Evolutionary conservation across 2,113 vertebrate species (phyloP).

Genomic region (Prochilodus magdalenae): DNA sequence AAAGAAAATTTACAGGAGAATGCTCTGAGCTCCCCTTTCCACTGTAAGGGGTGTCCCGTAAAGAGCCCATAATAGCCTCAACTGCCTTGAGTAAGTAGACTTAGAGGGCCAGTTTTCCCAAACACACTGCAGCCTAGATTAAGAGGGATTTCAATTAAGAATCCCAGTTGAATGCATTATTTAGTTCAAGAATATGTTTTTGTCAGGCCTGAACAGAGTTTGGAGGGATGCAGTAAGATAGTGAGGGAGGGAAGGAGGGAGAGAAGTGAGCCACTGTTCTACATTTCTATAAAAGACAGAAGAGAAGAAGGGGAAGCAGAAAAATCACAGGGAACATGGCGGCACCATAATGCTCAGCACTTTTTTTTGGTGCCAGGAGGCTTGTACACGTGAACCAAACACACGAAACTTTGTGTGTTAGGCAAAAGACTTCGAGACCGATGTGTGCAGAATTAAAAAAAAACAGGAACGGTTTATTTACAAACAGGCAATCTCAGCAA

Average conservation of each 20-base stretch:
- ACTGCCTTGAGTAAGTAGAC: not conserved
- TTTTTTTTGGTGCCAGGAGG: not conserved
- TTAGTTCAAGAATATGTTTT: slow-evolving; percentile 11
- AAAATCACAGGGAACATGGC: not conserved
- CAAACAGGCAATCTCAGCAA: no score
- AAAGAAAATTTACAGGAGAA: no score
- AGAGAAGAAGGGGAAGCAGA: not conserved
- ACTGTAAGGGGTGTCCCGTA: not conserved
- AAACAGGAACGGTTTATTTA: no score
- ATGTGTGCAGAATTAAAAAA: no score
- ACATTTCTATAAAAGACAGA: not conserved
- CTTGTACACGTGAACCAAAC: no score
- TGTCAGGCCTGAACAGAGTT: not conserved
- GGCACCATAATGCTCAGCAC: no score
- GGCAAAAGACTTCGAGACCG: no score
- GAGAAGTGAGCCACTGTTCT: not conserved
- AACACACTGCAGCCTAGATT: not conserved
- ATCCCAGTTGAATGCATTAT: not conserved
- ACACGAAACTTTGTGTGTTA: no score
- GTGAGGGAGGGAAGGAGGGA: no score
- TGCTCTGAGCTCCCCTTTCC: not conserved
- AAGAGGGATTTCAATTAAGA: slow-evolving; percentile 12
- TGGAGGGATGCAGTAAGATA: not conserved
- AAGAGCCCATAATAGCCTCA: not conserved
- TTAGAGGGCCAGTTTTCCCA: not conserved